These are phyloP conservation scores for Hycleus cichorii DNA, from an alignment of 1,140 invertebrate species.

Conservation along the genomic window DNA sequence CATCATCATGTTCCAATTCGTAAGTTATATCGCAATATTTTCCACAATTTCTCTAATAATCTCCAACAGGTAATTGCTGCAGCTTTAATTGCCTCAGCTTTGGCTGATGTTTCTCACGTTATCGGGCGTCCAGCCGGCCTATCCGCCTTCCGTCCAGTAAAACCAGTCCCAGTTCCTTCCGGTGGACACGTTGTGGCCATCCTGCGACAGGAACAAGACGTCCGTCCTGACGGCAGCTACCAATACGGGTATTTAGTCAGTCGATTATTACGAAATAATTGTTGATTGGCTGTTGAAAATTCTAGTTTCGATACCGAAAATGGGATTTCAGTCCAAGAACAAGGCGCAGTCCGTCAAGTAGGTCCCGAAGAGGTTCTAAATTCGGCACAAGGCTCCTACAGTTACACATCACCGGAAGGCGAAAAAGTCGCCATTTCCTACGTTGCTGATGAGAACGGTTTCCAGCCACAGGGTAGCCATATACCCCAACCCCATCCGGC, in stretches of 20 bases:
- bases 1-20: no score
- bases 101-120: no score
- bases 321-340: constrained; percentile 45
- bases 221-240: background rate
- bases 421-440: constrained; percentile 44
- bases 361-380: constrained; percentile 8
- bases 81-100: no score
- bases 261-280: background rate
- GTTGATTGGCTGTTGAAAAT: background rate
- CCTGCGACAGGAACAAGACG: background rate
- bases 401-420: constrained; percentile 38
- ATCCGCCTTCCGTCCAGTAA: background rate
- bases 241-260: background rate
- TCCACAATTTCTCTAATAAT: no score
- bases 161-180: background rate
- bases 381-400: constrained; percentile 6
- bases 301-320: constrained; percentile 46
- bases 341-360: constrained; percentile 27
- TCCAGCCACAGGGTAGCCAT: constrained; percentile 46
- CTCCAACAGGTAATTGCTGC: no score
- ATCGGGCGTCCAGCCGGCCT: background rate
- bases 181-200: background rate
- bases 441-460: constrained; percentile 49
- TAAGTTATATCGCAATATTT: no score
- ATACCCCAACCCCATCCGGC: constrained; percentile 42